These are phyloP conservation scores for Agonopterix subpropinquella DNA, from an alignment of 2,888 invertebrate species.

Conservation along the genomic window DNA sequence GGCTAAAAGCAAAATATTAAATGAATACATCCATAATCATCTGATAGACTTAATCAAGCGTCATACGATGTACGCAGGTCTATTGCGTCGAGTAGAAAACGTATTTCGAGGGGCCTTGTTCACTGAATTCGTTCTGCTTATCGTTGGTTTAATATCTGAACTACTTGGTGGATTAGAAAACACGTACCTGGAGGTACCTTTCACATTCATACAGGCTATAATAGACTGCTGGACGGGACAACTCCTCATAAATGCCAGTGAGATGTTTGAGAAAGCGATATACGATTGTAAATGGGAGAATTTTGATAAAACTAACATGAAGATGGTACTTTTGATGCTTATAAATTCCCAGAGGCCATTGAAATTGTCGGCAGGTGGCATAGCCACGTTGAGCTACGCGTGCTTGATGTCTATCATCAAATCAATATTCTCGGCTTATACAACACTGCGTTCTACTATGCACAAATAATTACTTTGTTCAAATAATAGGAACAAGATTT, in stretches of 20 bases:
- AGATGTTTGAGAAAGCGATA: slow-evolving; percentile 34
- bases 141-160: slow-evolving; percentile 25
- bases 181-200: slow-evolving; percentile 36
- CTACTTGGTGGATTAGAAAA: slow-evolving; percentile 37
- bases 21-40: slow-evolving; percentile 17
- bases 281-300: slow-evolving; percentile 53
- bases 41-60: slow-evolving; percentile 21
- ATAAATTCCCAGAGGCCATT: slow-evolving; percentile 42
- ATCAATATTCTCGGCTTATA: slow-evolving; percentile 45
- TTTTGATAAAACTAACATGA: slow-evolving; percentile 40
- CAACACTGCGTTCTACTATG: slow-evolving; percentile 35
- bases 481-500: too few species aligned
- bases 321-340: slow-evolving; percentile 37
- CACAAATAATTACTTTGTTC: neutral
- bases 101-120: slow-evolving; percentile 31
- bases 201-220: slow-evolving; percentile 26
- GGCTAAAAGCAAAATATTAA: slow-evolving; percentile 4
- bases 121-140: slow-evolving; percentile 28
- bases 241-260: slow-evolving; percentile 38
- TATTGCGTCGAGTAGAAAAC: slow-evolving; percentile 23
- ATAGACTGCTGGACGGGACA: slow-evolving; percentile 50
- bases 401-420: slow-evolving; percentile 40
- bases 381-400: slow-evolving; percentile 32
- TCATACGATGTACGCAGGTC: slow-evolving; percentile 22
- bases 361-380: slow-evolving; percentile 44